Evolutionary conservation across 2,113 vertebrate species (phyloP).

Genomic region (Deroptyus accipitrinus): DNA sequence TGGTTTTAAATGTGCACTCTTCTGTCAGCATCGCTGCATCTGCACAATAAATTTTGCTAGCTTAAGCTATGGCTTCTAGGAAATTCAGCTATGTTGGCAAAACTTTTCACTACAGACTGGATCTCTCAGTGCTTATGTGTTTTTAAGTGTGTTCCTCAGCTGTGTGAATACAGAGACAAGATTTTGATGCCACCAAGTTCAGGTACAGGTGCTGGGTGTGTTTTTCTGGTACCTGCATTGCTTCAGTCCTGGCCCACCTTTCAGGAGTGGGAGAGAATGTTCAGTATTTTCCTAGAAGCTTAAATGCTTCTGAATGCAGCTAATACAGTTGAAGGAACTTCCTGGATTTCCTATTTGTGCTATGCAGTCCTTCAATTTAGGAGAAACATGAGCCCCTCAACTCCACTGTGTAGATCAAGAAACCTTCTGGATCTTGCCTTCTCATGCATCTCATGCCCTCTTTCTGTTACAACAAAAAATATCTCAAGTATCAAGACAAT

Average conservation of each 20-base stretch:
- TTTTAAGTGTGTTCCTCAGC: background rate
- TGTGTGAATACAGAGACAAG: background rate
- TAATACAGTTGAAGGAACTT: background rate
- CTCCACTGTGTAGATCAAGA: background rate
- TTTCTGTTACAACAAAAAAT: background rate
- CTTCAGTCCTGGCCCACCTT: background rate
- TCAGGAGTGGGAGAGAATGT: background rate
- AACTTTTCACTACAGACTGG: background rate
- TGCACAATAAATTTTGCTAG: conserved; percentile 51
- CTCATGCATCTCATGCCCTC: background rate
- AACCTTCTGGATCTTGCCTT: background rate
- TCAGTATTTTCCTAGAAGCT: background rate
- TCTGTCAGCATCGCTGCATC: conserved; percentile 36
- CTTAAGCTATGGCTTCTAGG: conserved; percentile 46
- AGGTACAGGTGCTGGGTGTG: background rate
- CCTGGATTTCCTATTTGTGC: background rate
- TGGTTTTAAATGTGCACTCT: conserved; percentile 51
- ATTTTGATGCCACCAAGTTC: background rate
- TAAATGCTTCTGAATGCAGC: background rate
- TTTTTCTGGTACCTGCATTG: background rate
- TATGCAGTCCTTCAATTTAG: background rate
- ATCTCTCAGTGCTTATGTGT: background rate
- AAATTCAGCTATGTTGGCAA: conserved; percentile 17
- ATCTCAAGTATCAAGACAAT: background rate
- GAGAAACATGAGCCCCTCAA: background rate